Percentiles rank a stretch among this genome's conserved stretches.
Conservation (phyloP, 1,140 invertebrate species). For the Orius insidiosus region DNA sequence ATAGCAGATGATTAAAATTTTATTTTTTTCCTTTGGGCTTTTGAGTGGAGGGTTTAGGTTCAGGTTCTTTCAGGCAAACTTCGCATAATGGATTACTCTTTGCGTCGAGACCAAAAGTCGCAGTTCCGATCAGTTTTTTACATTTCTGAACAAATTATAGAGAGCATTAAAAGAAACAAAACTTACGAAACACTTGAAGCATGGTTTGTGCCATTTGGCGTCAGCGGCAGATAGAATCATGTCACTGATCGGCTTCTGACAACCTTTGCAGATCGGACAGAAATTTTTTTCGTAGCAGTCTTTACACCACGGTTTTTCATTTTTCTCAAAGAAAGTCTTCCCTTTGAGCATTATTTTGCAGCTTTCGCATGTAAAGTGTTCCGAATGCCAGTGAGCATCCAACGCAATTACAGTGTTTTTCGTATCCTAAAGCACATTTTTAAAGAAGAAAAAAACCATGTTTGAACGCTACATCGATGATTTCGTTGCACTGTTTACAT, state of each 20-base stretch:
- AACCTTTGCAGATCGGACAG: conserved; percentile 58
- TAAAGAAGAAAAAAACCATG: no score
- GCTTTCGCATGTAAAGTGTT: conserved; percentile 68
- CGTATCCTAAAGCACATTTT: no score
- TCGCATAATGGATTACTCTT: no score
- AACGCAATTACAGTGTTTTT: not conserved
- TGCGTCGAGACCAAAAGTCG: no score
- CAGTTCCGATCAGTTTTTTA: no score
- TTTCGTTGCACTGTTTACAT: conserved; percentile 31
- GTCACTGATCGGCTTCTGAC: conserved; percentile 53
- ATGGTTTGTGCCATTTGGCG: conserved; percentile 49
- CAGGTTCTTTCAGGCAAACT: no score
- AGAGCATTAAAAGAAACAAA: no score
- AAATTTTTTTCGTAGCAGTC: conserved; percentile 56
- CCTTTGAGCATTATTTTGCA: conserved; percentile 55
- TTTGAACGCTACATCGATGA: no score
- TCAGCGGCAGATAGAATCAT: conserved; percentile 46
- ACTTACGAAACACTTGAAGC: conserved; percentile 30
- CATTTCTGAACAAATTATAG: no score
- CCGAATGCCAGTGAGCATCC: conserved; percentile 56
- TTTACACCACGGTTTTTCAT: conserved; percentile 50
- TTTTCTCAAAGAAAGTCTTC: conserved; percentile 50
- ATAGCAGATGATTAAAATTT: no score
- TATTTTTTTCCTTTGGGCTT: no score
- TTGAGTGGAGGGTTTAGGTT: no score